Evolutionary conservation across 1,140 invertebrate species (phyloP).

Genomic region (Planococcus citri): DNA sequence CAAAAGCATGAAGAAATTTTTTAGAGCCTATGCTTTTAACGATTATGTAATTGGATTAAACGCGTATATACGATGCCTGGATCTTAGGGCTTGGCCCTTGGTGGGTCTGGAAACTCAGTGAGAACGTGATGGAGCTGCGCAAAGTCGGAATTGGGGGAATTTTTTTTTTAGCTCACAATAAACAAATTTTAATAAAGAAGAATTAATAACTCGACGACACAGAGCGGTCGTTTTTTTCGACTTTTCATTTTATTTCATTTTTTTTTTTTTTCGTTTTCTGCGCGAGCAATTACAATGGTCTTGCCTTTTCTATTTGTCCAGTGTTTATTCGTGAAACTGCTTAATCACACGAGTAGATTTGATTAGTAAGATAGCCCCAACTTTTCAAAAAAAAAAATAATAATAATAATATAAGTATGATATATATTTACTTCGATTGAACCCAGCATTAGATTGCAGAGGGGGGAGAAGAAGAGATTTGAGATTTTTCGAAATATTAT

Average conservation of each 20-base stretch:
- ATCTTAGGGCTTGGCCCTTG: no score
- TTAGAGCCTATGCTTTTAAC: not conserved
- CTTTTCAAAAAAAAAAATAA: no score
- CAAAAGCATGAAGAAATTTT: not conserved
- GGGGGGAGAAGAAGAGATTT: no score
- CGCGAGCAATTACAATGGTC: not conserved
- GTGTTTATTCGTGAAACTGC: no score
- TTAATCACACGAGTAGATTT: no score
- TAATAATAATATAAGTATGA: no score
- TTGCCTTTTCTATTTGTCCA: not conserved
- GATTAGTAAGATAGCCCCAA: no score
- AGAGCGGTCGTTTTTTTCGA: not conserved
- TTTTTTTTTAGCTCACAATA: slow-evolving; percentile 10
- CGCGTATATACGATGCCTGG: not conserved
- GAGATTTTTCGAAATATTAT: no score
- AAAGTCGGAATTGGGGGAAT: not conserved
- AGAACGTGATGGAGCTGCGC: no score
- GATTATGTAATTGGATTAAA: slow-evolving; percentile 1
- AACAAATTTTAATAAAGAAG: not conserved
- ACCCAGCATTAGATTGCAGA: no score
- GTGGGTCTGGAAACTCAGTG: no score
- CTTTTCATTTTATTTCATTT: not conserved
- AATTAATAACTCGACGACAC: not conserved
- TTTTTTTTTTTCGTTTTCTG: not conserved
- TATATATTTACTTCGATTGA: no score